phyloP scores from a whole-genome alignment of 1,140 invertebrate genomes.

The Nomia melanderi region DNA sequence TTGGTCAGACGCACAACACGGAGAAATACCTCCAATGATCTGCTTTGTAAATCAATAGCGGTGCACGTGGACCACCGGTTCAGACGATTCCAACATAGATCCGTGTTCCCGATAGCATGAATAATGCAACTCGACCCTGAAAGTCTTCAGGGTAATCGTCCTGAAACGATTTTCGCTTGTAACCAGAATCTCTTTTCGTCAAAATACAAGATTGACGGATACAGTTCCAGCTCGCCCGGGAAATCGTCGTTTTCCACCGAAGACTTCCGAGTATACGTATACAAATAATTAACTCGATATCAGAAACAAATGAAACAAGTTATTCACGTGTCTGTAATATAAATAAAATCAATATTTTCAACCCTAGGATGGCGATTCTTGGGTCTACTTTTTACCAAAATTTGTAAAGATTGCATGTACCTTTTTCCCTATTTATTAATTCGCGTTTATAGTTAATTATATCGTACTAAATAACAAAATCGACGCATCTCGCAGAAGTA shows the following conservation, averaged over 20 bases:
- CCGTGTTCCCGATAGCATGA: slow-evolving; percentile 26
- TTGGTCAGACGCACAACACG: not conserved
- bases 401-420: no score
- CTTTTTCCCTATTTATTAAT: no score
- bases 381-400: no score
- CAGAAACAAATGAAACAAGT: not conserved
- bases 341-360: no score
- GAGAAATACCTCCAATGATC: slow-evolving; percentile 24
- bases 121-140: slow-evolving; percentile 35
- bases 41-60: slow-evolving; percentile 38
- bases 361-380: no score
- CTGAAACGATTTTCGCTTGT: slow-evolving; percentile 41
- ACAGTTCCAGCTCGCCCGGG: slow-evolving; percentile 1
- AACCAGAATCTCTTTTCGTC: slow-evolving; percentile 30
- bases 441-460: no score
- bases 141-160: slow-evolving; percentile 44
- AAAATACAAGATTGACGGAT: slow-evolving; percentile 27
- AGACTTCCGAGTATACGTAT: not conserved
- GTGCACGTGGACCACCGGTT: not conserved
- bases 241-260: not conserved
- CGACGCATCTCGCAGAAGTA: no score
- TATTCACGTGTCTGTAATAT: no score
- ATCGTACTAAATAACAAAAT: no score
- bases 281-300: slow-evolving; percentile 6
- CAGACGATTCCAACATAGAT: slow-evolving; percentile 24